Evolutionary conservation across 2,113 vertebrate species (phyloP).

Genomic region (Donacobius atricapilla): DNA sequence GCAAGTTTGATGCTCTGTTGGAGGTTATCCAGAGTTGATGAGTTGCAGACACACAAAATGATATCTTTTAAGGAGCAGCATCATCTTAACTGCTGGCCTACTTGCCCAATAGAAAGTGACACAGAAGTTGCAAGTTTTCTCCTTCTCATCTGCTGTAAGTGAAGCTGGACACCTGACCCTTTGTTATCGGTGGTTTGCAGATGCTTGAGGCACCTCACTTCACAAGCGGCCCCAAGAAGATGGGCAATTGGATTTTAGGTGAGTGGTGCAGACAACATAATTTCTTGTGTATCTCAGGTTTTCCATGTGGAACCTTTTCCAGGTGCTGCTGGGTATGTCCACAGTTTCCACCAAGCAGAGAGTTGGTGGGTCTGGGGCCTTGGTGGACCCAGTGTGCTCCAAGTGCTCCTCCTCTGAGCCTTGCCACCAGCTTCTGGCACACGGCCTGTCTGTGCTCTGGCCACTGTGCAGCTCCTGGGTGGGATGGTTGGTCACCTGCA

Average conservation of each 20-base stretch:
- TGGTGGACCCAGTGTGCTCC: not conserved
- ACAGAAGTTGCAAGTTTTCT: not conserved
- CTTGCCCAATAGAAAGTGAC: not conserved
- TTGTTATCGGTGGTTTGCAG: not conserved
- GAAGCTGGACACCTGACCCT: not conserved
- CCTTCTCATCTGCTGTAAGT: not conserved
- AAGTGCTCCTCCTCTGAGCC: not conserved
- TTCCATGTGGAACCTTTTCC: not conserved
- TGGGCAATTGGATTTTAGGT: not conserved
- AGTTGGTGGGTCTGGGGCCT: not conserved
- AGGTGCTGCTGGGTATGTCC: not conserved
- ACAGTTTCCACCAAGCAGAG: not conserved
- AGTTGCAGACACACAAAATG: not conserved
- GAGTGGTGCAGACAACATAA: not conserved
- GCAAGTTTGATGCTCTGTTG: slow-evolving; percentile 4
- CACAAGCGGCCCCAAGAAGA: not conserved
- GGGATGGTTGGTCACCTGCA: not conserved
- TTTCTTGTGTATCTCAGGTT: not conserved
- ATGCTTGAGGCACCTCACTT: not conserved
- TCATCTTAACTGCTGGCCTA: not conserved
- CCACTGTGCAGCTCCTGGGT: rapidly evolving
- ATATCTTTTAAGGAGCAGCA: slow-evolving; percentile 12
- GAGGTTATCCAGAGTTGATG: not conserved
- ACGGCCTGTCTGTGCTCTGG: rapidly evolving
- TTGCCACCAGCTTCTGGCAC: rapidly evolving